Evolutionary conservation across 2,113 vertebrate genomes (phyloP), one percentile per base, ranked within the genome.

Genomic region (Xenopus laevis): DNA sequence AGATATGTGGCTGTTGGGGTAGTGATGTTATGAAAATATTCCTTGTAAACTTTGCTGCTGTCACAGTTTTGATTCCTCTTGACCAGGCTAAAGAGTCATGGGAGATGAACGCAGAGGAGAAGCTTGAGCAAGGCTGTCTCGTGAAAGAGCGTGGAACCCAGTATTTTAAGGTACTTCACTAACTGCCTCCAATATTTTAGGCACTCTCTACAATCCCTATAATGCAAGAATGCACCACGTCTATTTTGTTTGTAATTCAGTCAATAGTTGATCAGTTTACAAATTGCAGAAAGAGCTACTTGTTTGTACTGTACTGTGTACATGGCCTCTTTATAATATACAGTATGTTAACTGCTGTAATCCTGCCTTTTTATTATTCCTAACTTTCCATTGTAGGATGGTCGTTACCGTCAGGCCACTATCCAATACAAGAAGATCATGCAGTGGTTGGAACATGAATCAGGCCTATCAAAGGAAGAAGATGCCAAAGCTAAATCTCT

Each of bases 401-500:
- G 94, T 17, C 96, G 95, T 77, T 98, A 94, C 82, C 97, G 96
- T 79, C 92, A 90, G 55, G 97, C 97, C 1, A 76, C 91, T 0
- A 87, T 94, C 27, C 95, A 98, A 79, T 99, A 99, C 74, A 98
- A 96, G 88, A 93, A 96, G 87, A 97, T 98, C 18, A 92, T 98
- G 40, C 94, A 92, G 0, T 99, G 97, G 97, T 85, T 99, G 82
- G 96, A 98, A 68, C 90, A 95, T 0, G 95, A 98, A 78, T 91
- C 93, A 0, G 87, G 88, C 64, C 88, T 98, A 76, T 87, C 89
- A 0, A 80, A 87, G 0, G 93, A 92, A 71, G 92, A 95, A 0
- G 89, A 93, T 50, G 82, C 86, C 4, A 93, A 91, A 66, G 89
- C 92, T 0, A 92, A 89, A 82, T 86, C 88, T 0, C 83, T 99